Conservation (phyloP, 2,113 vertebrate genomes). For the Apteryx owenii region DNA sequence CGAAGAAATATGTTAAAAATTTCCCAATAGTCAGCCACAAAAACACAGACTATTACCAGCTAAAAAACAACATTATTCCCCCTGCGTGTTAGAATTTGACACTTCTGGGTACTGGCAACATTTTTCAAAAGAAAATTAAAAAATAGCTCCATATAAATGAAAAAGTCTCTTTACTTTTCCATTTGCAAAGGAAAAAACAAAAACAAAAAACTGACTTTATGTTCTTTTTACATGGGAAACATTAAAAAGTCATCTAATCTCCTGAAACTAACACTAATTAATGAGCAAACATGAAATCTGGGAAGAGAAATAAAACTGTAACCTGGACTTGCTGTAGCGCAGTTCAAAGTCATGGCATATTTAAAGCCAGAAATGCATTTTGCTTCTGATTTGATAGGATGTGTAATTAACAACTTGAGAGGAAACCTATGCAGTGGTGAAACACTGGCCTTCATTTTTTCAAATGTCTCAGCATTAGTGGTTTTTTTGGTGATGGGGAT, state of each 20-base stretch:
- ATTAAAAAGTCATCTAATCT: slow-evolving; percentile 28
- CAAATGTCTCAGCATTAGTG: background rate
- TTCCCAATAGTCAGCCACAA: slow-evolving; percentile 46
- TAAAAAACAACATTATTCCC: slow-evolving; percentile 58
- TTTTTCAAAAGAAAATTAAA: slow-evolving; percentile 40
- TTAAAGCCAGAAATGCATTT: background rate
- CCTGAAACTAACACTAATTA: slow-evolving; percentile 32
- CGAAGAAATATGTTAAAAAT: slow-evolving; percentile 57
- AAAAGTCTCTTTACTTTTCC: background rate
- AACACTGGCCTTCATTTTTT: background rate
- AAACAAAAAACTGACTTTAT: background rate
- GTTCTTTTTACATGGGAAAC: background rate
- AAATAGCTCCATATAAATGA: background rate
- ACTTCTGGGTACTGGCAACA: slow-evolving; percentile 33
- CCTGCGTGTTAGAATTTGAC: slow-evolving; percentile 54
- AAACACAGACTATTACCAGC: slow-evolving; percentile 38
- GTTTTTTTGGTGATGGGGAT: slow-evolving; percentile 25
- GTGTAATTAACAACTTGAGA: background rate
- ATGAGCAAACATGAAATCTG: background rate
- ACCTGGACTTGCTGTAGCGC: background rate
- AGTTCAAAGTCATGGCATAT: background rate
- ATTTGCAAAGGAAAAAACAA: background rate
- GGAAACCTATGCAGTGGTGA: background rate
- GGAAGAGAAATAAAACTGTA: background rate
- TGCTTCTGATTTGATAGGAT: background rate